Conservation (phyloP, 2,797 vertebrate genomes). For the Hydrocynus forskahlii region DNA sequence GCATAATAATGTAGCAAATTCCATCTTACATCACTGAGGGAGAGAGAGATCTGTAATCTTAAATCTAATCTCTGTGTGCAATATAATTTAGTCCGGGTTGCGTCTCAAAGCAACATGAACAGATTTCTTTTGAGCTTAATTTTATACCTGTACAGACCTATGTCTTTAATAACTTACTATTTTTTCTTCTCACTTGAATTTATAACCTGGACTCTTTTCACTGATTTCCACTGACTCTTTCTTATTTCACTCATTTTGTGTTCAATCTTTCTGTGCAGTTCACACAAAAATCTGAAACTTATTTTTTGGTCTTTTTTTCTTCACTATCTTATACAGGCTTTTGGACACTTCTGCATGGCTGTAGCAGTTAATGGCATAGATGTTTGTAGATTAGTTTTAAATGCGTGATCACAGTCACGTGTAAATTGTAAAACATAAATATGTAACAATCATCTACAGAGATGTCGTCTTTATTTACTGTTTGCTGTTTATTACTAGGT, state of each 20-base stretch:
- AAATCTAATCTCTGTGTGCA: too few relatives aligned
- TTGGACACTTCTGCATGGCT: slow-evolving; percentile 82
- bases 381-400: slow-evolving; percentile 16
- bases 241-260: not conserved
- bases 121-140: too few relatives aligned
- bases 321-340: slow-evolving; percentile 31
- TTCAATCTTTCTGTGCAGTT: not conserved
- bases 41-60: too few relatives aligned
- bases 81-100: too few relatives aligned
- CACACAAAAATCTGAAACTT: slow-evolving; percentile 1
- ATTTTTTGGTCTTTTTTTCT: not conserved
- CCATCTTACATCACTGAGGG: too few relatives aligned
- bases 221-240: not conserved
- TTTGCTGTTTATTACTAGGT: too few relatives aligned
- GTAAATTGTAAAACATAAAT: not conserved
- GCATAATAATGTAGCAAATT: too few relatives aligned
- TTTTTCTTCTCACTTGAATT: not conserved
- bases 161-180: not conserved
- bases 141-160: too few relatives aligned
- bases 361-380: slow-evolving; percentile 34
- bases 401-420: slow-evolving; percentile 3
- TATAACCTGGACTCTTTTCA: not conserved
- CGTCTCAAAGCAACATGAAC: too few relatives aligned
- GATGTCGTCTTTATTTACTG: too few relatives aligned
- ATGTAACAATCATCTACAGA: too few relatives aligned